phyloP scores from a whole-genome alignment of 2,888 invertebrate species.

The Andrena praecox region DNA sequence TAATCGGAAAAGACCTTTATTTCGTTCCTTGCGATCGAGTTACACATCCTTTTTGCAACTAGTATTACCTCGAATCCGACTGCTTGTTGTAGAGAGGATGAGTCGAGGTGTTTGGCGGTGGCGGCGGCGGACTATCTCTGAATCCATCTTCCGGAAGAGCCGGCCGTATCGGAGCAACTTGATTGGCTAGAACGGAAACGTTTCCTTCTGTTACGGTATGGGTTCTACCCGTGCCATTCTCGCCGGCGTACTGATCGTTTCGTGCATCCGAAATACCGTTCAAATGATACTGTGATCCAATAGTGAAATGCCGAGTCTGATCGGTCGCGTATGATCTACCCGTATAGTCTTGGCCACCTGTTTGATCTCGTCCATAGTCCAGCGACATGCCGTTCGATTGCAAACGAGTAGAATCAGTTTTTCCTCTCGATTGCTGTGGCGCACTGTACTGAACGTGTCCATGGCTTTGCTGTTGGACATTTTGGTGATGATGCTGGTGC shows the following conservation, averaged over 20 bases:
- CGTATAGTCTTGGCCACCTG: conserved; percentile 38
- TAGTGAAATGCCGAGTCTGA: conserved; percentile 73
- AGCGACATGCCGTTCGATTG: conserved; percentile 40
- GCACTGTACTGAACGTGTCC: conserved; percentile 42
- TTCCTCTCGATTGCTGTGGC: conserved; percentile 66
- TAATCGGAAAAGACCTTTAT: background rate
- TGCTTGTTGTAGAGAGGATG: conserved; percentile 88
- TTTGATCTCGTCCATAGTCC: conserved; percentile 53
- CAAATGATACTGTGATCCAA: conserved; percentile 69
- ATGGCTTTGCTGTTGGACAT: conserved; percentile 23
- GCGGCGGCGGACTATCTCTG: conserved; percentile 87
- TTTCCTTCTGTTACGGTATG: conserved; percentile 72
- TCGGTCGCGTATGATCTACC: conserved; percentile 51
- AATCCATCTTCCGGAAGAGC: conserved; percentile 83
- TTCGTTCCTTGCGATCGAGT: background rate
- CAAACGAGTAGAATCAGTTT: conserved; percentile 69
- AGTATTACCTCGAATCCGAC: conserved; percentile 79
- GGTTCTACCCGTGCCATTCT: conserved; percentile 61
- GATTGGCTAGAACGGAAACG: conserved; percentile 65
- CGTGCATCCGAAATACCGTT: conserved; percentile 74
- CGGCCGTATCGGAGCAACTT: conserved; percentile 79
- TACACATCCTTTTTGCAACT: background rate
- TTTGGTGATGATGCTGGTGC: conserved; percentile 41
- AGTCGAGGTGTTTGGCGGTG: conserved; percentile 89
- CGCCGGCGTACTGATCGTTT: conserved; percentile 74